phyloP scores from a whole-genome alignment of 1,140 invertebrate genomes.

The Maniola jurtina region DNA sequence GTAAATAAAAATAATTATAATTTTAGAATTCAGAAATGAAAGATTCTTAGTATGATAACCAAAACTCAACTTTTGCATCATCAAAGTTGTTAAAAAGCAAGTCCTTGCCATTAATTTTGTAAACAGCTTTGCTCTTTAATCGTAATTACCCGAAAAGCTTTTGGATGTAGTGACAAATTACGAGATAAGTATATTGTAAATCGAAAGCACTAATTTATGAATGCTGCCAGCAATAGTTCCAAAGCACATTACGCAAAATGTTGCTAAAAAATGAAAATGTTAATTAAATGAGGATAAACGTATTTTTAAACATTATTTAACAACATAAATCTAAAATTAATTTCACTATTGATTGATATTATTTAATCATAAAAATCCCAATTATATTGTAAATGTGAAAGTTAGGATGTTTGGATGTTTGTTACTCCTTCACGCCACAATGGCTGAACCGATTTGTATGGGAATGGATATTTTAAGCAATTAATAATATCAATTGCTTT shows the following conservation, averaged over 20 bases:
- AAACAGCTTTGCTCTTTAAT: conserved; percentile 31
- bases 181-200: conserved; percentile 58
- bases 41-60: background rate
- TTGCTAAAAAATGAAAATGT: background rate
- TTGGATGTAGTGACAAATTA: conserved; percentile 67
- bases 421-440: too few species aligned
- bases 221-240: conserved; percentile 9
- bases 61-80: conserved; percentile 8
- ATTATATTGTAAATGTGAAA: too few species aligned
- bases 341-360: too few species aligned
- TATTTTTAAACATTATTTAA: too few species aligned
- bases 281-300: too few species aligned
- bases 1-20: too few species aligned
- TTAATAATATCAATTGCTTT: too few species aligned
- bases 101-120: conserved; percentile 32
- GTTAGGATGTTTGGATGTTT: too few species aligned
- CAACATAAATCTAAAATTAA: too few species aligned
- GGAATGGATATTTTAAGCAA: too few species aligned
- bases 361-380: too few species aligned
- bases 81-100: conserved; percentile 15
- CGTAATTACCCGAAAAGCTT: conserved; percentile 54
- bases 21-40: background rate
- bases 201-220: conserved; percentile 41
- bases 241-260: background rate
- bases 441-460: too few species aligned